Evolutionary conservation across 2,888 invertebrate species (phyloP).

Genomic region (Elmis aenea): DNA sequence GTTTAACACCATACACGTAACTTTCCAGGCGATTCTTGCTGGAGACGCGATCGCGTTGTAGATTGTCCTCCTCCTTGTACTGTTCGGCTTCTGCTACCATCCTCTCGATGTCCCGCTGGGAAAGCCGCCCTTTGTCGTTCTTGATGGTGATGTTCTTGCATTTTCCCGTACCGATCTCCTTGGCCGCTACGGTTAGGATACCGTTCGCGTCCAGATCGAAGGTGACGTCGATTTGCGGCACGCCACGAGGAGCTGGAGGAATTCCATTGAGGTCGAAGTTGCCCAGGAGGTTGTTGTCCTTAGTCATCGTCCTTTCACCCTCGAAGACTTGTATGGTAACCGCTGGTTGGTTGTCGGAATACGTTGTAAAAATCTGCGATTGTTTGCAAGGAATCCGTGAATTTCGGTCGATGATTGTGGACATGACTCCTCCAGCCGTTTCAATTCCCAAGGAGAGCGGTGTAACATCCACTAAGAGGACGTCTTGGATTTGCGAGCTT

Average conservation of each 20-base stretch:
- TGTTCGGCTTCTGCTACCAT: constrained; percentile 72
- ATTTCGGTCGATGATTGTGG: constrained; percentile 68
- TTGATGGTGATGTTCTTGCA: constrained; percentile 75
- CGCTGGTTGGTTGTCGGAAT: constrained; percentile 73
- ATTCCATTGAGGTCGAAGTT: constrained; percentile 52
- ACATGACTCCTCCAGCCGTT: constrained; percentile 52
- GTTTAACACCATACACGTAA: constrained; percentile 66
- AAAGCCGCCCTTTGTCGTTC: constrained; percentile 77
- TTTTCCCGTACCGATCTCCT: constrained; percentile 56
- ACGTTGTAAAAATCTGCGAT: constrained; percentile 71
- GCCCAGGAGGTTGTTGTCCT: constrained; percentile 51
- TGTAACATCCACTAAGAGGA: constrained; percentile 55
- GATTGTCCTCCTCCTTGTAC: constrained; percentile 68
- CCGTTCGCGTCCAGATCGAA: constrained; percentile 77
- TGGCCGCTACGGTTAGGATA: constrained; percentile 54
- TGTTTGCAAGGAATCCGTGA: constrained; percentile 68
- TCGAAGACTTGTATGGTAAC: constrained; percentile 69
- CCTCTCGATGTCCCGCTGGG: constrained; percentile 75
- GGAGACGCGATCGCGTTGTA: constrained; percentile 62
- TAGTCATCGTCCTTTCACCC: constrained; percentile 54
- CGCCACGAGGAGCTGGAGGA: constrained; percentile 52
- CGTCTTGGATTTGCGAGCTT: constrained; percentile 53
- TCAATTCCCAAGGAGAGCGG: constrained; percentile 51
- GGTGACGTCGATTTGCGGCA: constrained; percentile 54
- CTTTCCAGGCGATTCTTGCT: constrained; percentile 68